phyloP scores from a whole-genome alignment of 2,888 invertebrate species.

The Drosophila koepferae region DNA sequence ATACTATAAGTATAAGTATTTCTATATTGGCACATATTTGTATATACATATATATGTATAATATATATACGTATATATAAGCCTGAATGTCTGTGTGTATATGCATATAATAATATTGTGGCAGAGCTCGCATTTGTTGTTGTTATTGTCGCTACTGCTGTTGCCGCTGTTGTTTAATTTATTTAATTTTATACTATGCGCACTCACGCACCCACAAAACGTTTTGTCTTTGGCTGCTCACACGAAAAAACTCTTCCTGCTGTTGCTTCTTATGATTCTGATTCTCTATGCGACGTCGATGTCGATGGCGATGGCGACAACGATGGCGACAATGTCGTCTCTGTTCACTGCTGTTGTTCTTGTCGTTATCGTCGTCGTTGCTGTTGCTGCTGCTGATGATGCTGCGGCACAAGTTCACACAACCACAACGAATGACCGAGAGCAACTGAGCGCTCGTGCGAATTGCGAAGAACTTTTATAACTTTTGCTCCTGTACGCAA shows the following conservation, averaged over 20 bases:
- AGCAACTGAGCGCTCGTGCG: conserved; percentile 84
- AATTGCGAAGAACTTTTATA: conserved; percentile 84
- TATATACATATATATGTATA: neutral
- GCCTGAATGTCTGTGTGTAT: conserved; percentile 3
- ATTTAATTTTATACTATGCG: conserved; percentile 78
- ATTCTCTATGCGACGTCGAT: conserved; percentile 44
- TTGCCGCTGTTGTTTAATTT: conserved; percentile 52
- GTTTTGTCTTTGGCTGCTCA: conserved; percentile 57
- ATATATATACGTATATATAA: neutral
- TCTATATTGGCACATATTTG: conserved; percentile 64
- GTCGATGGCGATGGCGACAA: conserved; percentile 29
- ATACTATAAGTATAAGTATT: conserved; percentile 52
- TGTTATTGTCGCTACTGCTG: conserved; percentile 21
- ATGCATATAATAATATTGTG: conserved; percentile 49
- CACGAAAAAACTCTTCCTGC: conserved; percentile 60
- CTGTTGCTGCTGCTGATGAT: conserved; percentile 54
- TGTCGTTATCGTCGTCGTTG: conserved; percentile 33
- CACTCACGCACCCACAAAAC: conserved; percentile 74
- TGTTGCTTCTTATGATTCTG: conserved; percentile 47
- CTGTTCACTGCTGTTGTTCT: conserved; percentile 36
- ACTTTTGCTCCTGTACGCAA: conserved; percentile 66
- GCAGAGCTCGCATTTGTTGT: conserved; percentile 44
- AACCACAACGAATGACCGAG: conserved; percentile 84
- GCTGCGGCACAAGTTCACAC: conserved; percentile 65
- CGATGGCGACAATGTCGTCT: conserved; percentile 59